These are phyloP conservation scores for Campylorhamphus procurvoides DNA, from an alignment of 2,113 vertebrate species.

Conservation along the genomic window DNA sequence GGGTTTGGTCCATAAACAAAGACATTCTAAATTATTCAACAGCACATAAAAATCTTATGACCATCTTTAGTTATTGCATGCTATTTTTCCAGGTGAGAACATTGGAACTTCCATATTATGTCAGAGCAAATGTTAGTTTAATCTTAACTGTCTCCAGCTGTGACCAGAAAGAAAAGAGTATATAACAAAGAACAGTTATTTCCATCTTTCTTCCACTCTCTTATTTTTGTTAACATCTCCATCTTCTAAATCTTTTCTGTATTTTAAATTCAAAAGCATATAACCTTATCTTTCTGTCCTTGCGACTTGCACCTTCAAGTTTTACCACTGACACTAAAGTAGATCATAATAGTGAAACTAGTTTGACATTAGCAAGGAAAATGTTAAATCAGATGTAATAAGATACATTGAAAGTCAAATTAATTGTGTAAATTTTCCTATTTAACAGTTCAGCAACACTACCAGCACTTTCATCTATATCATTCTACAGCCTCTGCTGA, in stretches of 20 bases:
- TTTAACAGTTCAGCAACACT: neutral
- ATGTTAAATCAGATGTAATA: neutral
- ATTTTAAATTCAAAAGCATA: neutral
- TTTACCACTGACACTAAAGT: neutral
- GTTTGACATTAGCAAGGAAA: constrained; percentile 16
- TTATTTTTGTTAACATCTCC: neutral
- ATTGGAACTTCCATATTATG: neutral
- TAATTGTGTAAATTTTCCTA: neutral
- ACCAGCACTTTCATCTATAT: neutral
- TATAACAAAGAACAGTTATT: neutral
- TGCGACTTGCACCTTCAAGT: neutral
- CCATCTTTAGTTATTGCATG: neutral
- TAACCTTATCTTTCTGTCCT: neutral
- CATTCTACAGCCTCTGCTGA: neutral
- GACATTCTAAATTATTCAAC: neutral
- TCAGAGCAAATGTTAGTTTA: neutral
- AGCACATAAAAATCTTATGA: neutral
- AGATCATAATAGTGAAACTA: neutral
- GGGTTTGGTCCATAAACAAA: neutral
- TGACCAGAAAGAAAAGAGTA: neutral
- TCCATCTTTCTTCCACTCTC: neutral
- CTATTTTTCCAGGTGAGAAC: neutral
- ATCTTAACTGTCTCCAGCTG: neutral
- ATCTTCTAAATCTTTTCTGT: neutral
- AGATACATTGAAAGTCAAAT: constrained; percentile 28